Conservation (phyloP, 2,888 invertebrate genomes). For the Myopa tessellatipennis region DNA sequence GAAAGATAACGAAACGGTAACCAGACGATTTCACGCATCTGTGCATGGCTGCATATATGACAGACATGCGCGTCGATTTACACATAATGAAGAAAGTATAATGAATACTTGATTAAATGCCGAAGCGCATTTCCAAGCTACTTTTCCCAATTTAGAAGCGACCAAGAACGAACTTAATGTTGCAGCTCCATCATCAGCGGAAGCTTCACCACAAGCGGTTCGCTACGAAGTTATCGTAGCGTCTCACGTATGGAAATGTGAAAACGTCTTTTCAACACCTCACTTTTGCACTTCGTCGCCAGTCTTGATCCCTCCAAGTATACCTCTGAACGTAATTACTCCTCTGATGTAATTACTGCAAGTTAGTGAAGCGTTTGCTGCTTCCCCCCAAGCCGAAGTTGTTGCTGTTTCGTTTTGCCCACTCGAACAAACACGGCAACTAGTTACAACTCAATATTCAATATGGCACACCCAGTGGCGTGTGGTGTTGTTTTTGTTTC, state of each 20-base stretch:
- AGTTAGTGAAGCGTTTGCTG: conserved; percentile 1
- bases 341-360: neutral
- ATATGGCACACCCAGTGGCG: conserved; percentile 15
- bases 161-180: neutral
- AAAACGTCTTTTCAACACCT: conserved; percentile 25
- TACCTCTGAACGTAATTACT: conserved; percentile 23
- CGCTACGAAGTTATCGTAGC: neutral
- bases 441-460: conserved; percentile 36
- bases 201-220: neutral
- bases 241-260: conserved; percentile 21
- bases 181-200: neutral
- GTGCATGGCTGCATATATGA: too few species aligned
- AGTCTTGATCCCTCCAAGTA: too few species aligned
- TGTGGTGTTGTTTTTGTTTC: neutral
- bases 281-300: neutral
- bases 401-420: neutral
- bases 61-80: too few species aligned
- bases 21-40: too few species aligned
- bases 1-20: too few species aligned
- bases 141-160: too few species aligned
- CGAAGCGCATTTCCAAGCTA: neutral
- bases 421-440: conserved; percentile 13
- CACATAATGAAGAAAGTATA: neutral
- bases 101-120: neutral
- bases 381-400: neutral